These are phyloP conservation scores for Notiomystis cincta DNA, from an alignment of 2,113 vertebrate genomes.

Conservation along the genomic window DNA sequence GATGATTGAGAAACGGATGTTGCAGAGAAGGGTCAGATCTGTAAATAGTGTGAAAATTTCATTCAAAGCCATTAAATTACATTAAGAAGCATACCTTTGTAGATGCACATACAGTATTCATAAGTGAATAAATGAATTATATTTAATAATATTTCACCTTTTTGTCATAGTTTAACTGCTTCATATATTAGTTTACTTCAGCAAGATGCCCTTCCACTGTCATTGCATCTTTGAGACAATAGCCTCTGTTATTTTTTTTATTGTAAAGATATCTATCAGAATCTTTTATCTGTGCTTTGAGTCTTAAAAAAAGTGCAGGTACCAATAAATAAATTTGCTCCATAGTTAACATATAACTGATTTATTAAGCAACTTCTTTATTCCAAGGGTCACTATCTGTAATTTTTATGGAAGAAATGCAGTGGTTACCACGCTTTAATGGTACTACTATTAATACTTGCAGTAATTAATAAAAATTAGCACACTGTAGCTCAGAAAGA, in stretches of 20 bases:
- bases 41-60: conserved; percentile 54
- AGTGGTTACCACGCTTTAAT: neutral
- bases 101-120: conserved; percentile 62
- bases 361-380: conserved; percentile 34
- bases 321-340: conserved; percentile 48
- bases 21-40: conserved; percentile 38
- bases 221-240: neutral
- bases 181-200: neutral
- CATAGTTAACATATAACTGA: conserved; percentile 1
- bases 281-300: neutral
- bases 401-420: neutral
- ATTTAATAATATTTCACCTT: conserved; percentile 57
- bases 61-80: conserved; percentile 54
- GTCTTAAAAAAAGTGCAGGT: conserved; percentile 36
- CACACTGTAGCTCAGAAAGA: neutral
- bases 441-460: neutral
- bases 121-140: conserved; percentile 66
- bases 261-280: neutral
- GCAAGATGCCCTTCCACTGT: conserved; percentile 25
- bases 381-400: neutral
- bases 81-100: conserved; percentile 50
- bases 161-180: conserved; percentile 50
- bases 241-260: neutral
- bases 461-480: conserved; percentile 27
- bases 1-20: conserved; percentile 43